These are phyloP conservation scores for Aphidius ervi DNA, from an alignment of 1,140 invertebrate genomes.

Conservation along the genomic window DNA sequence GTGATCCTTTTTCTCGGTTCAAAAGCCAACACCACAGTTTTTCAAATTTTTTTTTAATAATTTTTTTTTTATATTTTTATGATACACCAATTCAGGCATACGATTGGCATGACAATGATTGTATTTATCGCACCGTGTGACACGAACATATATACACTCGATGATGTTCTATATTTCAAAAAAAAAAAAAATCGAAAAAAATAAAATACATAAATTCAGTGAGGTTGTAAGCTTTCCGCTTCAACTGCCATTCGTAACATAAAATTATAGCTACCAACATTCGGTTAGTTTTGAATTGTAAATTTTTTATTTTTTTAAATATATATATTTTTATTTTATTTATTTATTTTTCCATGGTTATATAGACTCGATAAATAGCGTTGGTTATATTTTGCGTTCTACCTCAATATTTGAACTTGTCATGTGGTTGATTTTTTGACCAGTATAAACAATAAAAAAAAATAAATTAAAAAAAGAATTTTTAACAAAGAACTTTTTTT, in stretches of 20 bases:
- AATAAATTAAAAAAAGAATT: no score
- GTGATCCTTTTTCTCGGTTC: conserved; percentile 13
- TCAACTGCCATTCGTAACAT: conserved; percentile 23
- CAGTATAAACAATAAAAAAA: no score
- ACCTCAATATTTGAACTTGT: no score
- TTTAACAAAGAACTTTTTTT: no score
- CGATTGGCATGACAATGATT: conserved; percentile 25
- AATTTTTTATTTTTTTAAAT: conserved; percentile 19
- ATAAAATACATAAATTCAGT: background rate
- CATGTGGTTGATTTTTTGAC: no score
- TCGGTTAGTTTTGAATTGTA: conserved; percentile 28
- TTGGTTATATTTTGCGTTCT: no score
- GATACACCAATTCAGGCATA: background rate
- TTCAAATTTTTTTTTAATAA: no score
- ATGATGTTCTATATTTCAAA: background rate
- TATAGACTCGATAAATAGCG: no score
- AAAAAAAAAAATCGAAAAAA: no score
- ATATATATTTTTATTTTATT: conserved; percentile 16
- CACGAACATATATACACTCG: conserved; percentile 16
- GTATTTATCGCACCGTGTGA: conserved; percentile 24
- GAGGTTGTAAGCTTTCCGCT: conserved; percentile 21
- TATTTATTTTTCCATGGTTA: no score
- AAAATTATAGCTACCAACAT: conserved; percentile 25
- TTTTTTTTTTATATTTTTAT: no score
- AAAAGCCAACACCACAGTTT: no score